Evolutionary conservation across 2,888 invertebrate species (phyloP).

Genomic region (Idaea aversata): DNA sequence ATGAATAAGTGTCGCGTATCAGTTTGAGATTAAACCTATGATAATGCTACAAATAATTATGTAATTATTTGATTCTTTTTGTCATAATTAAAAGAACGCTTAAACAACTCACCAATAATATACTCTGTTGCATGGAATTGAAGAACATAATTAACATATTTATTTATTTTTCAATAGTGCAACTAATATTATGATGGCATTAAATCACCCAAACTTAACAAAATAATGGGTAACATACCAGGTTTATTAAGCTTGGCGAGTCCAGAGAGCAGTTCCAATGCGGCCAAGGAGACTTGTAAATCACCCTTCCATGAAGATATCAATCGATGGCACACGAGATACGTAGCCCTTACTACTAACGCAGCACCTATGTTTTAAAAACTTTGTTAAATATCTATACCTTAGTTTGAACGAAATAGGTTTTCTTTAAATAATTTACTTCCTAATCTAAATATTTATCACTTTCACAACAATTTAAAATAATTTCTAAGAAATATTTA

Average conservation of each 20-base stretch:
- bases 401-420: no score
- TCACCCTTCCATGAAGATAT: conserved; percentile 98
- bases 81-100: no score
- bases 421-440: no score
- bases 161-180: background rate
- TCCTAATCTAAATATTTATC: no score
- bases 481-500: no score
- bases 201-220: background rate
- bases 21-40: no score
- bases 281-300: conserved; percentile 95
- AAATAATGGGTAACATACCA: conserved; percentile 77
- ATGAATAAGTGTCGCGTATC: no score
- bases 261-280: conserved; percentile 93
- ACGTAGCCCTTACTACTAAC: conserved; percentile 94
- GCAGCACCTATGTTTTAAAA: conserved; percentile 73
- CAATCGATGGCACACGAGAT: conserved; percentile 95
- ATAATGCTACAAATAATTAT: no score
- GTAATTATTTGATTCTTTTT: no score
- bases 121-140: conserved; percentile 66
- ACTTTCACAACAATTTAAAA: no score
- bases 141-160: conserved; percentile 7
- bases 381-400: no score
- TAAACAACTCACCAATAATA: conserved; percentile 60
- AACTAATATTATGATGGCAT: background rate
- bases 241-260: conserved; percentile 94